Evolutionary conservation across 2,797 vertebrate species (phyloP).

Genomic region (Monodelphis domestica): DNA sequence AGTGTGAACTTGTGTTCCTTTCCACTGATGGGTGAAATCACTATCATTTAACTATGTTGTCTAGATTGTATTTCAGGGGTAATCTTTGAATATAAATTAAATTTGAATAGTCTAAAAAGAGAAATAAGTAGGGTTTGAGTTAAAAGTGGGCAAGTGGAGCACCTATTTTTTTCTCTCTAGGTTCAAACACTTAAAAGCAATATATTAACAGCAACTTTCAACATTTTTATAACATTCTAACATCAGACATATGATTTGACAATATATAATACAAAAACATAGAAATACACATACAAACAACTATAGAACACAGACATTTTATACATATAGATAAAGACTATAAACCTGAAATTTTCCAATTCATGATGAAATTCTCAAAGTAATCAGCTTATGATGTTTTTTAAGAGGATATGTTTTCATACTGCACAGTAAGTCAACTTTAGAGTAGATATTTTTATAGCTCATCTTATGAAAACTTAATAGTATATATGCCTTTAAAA

Average conservation of each 20-base stretch:
- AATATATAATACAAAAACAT: conserved; percentile 67
- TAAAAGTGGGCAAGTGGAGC: conserved; percentile 58
- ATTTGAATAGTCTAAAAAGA: neutral
- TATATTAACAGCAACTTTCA: conserved; percentile 43
- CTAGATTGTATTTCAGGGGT: neutral
- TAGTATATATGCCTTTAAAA: conserved; percentile 60
- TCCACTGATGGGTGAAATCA: conserved; percentile 29
- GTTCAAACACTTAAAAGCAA: conserved; percentile 62
- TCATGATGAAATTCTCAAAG: conserved; percentile 56
- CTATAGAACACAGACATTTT: conserved; percentile 60
- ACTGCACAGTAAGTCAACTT: conserved; percentile 59
- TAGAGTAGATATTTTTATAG: conserved; percentile 46
- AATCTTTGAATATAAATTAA: neutral
- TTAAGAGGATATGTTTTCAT: conserved; percentile 53
- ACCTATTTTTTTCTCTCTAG: conserved; percentile 21
- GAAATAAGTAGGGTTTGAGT: conserved; percentile 43
- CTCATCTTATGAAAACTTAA: conserved; percentile 61
- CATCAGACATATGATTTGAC: conserved; percentile 44
- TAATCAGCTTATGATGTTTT: conserved; percentile 47
- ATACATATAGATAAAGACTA: conserved; percentile 59
- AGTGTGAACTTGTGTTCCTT: conserved; percentile 52
- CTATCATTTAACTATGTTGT: neutral
- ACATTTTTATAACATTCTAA: conserved; percentile 57
- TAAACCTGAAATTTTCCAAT: conserved; percentile 77
- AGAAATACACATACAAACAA: conserved; percentile 52